Evolutionary conservation across 2,888 invertebrate species (phyloP), one percentile per base, ranked within the genome.

Genomic region (Trichacis sp.): DNA sequence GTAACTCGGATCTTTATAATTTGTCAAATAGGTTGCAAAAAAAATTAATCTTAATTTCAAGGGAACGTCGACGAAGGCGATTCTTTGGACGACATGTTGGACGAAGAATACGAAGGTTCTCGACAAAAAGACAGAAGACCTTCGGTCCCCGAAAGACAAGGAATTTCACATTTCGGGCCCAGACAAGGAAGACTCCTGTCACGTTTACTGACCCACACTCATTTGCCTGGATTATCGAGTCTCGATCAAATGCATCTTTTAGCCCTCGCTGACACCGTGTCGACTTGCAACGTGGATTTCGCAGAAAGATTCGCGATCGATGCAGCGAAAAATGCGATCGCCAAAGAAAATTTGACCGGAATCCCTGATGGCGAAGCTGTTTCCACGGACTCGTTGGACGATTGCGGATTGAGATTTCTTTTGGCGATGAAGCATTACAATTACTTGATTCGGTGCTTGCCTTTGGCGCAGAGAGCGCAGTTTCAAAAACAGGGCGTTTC

Each of bases 231-330:
- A 0, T 86, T 98, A 36, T 96, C 96, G 2, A 97, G 97, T 71
- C 88, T 98, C 53, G 99, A 99, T 85, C 99, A 99, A 85, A 99
- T 99, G 98, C 99, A 99, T 85, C 88, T 99, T 64, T 85, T 99
- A n/a, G 99, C 99, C 1, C 85, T 99, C 63, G 98, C 98, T 9
- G 99, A 99, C 79, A 99, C 99, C 0, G 97, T 99, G 0, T 94
- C 96, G 0, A 96, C 95, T 0, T 96, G 95, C 77, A 94, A 95
- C 76, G 93, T 92, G 0, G 94, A 95, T 79, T 91, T 95, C 77
- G 94, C 95, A 0, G 95, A 95, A 80, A 87, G 93, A 59, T 91
- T 95, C 75, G 90, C 90, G 1, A 90, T 89, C 18, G 87, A 87
- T 58, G 88, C 90, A 0, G 90, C 91, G 1, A 91, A 91, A 77